Conservation (phyloP, 1,140 invertebrate genomes). For the Megathymus violae region DNA sequence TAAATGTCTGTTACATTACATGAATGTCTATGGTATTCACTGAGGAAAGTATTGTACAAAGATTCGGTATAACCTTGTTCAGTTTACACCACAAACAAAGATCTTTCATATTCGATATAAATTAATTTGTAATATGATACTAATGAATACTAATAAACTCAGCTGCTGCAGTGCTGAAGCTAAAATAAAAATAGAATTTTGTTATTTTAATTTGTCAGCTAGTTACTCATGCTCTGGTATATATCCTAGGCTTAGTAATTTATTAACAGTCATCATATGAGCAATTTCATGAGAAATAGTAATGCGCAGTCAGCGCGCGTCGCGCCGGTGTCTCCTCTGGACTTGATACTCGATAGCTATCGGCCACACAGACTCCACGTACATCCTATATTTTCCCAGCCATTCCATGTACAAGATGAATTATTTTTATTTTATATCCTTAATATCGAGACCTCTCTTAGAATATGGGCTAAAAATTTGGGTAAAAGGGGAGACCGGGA, state of each 20-base stretch:
- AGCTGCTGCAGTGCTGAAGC: not conserved
- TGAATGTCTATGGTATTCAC: too few relatives aligned
- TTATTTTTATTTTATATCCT: not conserved
- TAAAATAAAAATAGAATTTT: conserved; percentile 15
- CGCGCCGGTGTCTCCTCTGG: conserved; percentile 46
- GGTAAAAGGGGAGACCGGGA: too few relatives aligned
- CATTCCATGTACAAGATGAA: conserved; percentile 7
- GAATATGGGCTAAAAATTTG: too few relatives aligned
- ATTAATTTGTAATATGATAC: not conserved
- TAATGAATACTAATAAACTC: not conserved
- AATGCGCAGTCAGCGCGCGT: conserved; percentile 61
- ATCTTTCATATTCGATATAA: too few relatives aligned
- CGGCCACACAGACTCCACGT: conserved; percentile 66
- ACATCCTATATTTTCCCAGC: conserved; percentile 31
- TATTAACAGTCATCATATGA: conserved; percentile 49
- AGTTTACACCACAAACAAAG: too few relatives aligned
- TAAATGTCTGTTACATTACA: too few relatives aligned
- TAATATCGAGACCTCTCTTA: too few relatives aligned
- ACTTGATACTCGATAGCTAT: conserved; percentile 59
- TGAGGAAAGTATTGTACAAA: too few relatives aligned
- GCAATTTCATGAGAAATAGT: conserved; percentile 68
- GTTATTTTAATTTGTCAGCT: conserved; percentile 13
- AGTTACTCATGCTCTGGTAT: conserved; percentile 1
- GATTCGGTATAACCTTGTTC: too few relatives aligned
- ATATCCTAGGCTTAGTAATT: conserved; percentile 27